Evolutionary conservation across 2,113 vertebrate genomes (phyloP), one percentile per base, ranked within the genome.

Genomic region (Lepisosteus osseus): DNA sequence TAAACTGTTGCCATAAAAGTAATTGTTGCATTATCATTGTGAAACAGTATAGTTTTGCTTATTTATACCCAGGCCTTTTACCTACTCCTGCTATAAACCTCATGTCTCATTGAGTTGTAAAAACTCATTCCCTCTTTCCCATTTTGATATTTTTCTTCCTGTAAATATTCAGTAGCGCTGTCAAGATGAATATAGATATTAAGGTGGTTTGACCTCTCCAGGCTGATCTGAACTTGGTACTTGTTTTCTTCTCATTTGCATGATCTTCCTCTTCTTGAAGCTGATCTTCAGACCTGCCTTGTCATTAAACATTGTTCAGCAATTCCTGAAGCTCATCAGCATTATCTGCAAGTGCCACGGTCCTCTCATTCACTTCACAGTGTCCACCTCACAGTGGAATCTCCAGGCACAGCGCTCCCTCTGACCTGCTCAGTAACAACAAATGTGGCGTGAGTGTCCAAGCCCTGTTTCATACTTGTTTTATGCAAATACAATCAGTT

Each of bases 251-350:
- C 57, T 59, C 57, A 59, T 59, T 59, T 59, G 57, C 57, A 59
- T 59, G 57, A 15, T 59, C 57, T 59, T 59, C 57, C 57, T 59
- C n/a, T 59, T 59, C 57, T 4, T 59, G 57, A 59, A 13, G 57
- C 14, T 59, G 57, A 59, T 59, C 57, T 59, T 59, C 57, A n/a
- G 57, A 59, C 57, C 57, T 59, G 57, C 57, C 57, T 59, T 11
- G 57, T 59, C 57, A 13, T 13, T n/a, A 13, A 13, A 59, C 57
- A 13, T 59, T 59, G 57, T 59, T 59, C 57, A 15, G 3, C 57
- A 59, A 59, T 59, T 59, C n/a, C 57, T 59, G 57, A 59, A 59
- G n/a, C 57, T n/a, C 56, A 59, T 59, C 56, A 59, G 56, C n/a
- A n/a, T 59, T 13, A 59, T 59, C 57, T n/a, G 14, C 57, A n/a